phyloP scores from a whole-genome alignment of 1,140 invertebrate genomes.

The Penaeus chinensis region DNA sequence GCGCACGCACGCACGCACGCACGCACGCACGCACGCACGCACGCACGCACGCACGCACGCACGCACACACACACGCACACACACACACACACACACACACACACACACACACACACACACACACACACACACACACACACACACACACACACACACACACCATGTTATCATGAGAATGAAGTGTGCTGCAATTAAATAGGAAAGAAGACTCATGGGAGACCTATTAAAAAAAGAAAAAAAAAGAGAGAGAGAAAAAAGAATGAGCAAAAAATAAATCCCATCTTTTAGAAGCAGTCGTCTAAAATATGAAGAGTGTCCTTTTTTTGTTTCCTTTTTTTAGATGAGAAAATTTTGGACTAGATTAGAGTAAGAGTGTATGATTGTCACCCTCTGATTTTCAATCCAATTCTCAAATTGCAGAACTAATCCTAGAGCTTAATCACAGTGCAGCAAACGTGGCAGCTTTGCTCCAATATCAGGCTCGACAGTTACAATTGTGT shows the following conservation, averaged over 20 bases:
- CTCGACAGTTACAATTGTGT: neutral
- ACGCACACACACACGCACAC: no score
- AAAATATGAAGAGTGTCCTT: conserved; percentile 1
- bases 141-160: neutral
- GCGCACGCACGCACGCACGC: no score
- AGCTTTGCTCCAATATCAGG: conserved; percentile 17
- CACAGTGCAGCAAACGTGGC: conserved; percentile 32
- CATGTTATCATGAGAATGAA: conserved; percentile 23
- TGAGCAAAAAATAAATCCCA: conserved; percentile 10
- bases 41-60: no score
- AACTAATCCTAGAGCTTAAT: conserved; percentile 35
- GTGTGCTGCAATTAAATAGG: conserved; percentile 35
- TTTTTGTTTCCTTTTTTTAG: conserved; percentile 15
- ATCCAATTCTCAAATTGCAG: conserved; percentile 41
- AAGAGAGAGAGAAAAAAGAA: neutral
- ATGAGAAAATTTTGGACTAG: conserved; percentile 43
- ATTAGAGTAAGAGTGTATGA: conserved; percentile 38
- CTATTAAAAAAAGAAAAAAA: neutral
- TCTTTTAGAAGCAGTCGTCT: neutral
- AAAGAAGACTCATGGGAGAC: conserved; percentile 14
- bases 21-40: no score
- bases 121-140: no score
- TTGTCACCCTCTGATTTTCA: conserved; percentile 33
- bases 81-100: no score
- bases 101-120: no score